Conservation (phyloP, 2,113 vertebrate species). For the Trogon melanurus region DNA sequence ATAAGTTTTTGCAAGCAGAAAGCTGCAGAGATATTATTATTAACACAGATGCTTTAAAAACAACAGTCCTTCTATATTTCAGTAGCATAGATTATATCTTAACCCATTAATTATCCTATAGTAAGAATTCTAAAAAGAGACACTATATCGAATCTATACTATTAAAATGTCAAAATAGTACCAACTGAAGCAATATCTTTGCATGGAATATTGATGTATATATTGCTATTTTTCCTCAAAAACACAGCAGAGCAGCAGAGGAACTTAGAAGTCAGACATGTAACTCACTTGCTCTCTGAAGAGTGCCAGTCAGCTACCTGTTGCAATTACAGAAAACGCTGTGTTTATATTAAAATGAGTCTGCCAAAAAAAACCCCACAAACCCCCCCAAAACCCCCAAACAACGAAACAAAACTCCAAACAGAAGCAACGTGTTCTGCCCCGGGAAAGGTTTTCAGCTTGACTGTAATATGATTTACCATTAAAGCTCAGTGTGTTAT, state of each 20-base stretch:
- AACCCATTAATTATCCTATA: not conserved
- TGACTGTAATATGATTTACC: not conserved
- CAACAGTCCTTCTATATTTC: not conserved
- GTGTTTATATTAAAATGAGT: not conserved
- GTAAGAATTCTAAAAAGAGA: not conserved
- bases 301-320: not conserved
- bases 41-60: not conserved
- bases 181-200: not conserved
- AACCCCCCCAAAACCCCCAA: no score
- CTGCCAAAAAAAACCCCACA: not conserved
- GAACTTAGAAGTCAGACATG: not conserved
- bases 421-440: not conserved
- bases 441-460: not conserved
- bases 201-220: not conserved
- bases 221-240: not conserved
- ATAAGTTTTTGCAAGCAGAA: not conserved
- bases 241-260: not conserved
- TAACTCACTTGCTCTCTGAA: not conserved
- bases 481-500: not conserved
- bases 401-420: not conserved
- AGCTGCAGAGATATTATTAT: not conserved
- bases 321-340: not conserved
- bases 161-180: not conserved
- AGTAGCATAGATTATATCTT: not conserved
- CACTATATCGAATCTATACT: not conserved